Evolutionary conservation across 2,888 invertebrate genomes (phyloP).

Genomic region (Drosophila stalkeri): DNA sequence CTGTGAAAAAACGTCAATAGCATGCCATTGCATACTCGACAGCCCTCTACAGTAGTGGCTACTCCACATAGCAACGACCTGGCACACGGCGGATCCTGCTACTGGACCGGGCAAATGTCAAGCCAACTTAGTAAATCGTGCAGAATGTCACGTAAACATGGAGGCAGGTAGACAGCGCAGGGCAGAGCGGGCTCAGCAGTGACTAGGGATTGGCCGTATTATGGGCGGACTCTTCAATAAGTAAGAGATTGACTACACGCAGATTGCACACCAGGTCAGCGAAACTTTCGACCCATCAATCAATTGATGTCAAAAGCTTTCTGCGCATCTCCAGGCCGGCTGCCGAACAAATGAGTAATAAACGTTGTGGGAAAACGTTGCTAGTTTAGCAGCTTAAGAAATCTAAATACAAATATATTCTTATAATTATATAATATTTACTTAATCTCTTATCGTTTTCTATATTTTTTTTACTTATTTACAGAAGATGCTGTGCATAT

Average conservation of each 20-base stretch:
- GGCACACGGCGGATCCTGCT: conserved; percentile 14
- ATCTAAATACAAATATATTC: neutral
- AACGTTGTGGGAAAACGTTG: neutral
- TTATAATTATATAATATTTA: neutral
- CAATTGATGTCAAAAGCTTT: conserved; percentile 41
- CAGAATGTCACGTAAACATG: conserved; percentile 71
- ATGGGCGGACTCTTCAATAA: conserved; percentile 29
- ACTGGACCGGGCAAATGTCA: conserved; percentile 53
- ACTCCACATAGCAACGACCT: conserved; percentile 30
- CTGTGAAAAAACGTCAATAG: conserved; percentile 24
- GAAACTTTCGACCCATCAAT: conserved; percentile 54
- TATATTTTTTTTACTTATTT: conserved; percentile 24
- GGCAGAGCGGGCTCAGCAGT: neutral
- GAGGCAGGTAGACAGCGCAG: conserved; percentile 24
- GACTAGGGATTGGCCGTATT: conserved; percentile 55
- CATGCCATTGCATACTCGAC: conserved; percentile 38
- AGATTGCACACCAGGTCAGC: conserved; percentile 32
- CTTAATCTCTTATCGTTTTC: neutral
- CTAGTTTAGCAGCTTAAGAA: neutral
- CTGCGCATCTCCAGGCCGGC: neutral
- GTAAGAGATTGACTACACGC: conserved; percentile 28
- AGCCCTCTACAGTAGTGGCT: conserved; percentile 16
- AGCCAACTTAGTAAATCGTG: conserved; percentile 65
- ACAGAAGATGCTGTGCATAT: conserved; percentile 95
- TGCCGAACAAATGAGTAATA: conserved; percentile 1